Evolutionary conservation across 2,888 invertebrate genomes (phyloP), one percentile per base, ranked within the genome.

Genomic region (Acrobasis repandana): DNA sequence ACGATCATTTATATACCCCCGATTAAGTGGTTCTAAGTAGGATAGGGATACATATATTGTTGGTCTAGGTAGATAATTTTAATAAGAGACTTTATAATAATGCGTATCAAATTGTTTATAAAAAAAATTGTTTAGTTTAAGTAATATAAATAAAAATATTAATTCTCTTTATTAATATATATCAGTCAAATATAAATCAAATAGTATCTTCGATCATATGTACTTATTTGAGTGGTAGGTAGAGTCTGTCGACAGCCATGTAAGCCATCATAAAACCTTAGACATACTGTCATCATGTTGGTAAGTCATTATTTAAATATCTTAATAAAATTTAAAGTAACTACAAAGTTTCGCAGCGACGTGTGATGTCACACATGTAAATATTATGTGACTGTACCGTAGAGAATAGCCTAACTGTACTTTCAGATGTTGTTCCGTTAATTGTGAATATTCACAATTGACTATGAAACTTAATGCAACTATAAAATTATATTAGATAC

Each of bases 331-430:
- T 43, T 14, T 43, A 2, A 43, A 14, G 43, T 43, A 43, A 9
- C 2, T 14, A n/a, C 43, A 6, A 43, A 43, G 43, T 43, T 43
- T 43, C 11, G 11, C 43, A n/a, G 43, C 43, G 6, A 11, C n/a
- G 43, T 43, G 43, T 43, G 43, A 43, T 43, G 43, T 43, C 43
- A 43, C 43, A 14, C 43, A 43, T 43, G n/a, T n/a, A 43, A 43
- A 43, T 43, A 43, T 28, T 8, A 43, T 43, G 4, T 43, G 43
- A 43, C 43, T 43, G 43, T 43, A 43, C 43, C 11, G 43, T n/a
- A 14, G 43, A 14, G n/a, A 43, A 43, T 43, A 43, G 4, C 38
- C 38, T 43, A 43, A 43, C 43, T 43, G 43, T 43, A 14, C 2
- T 14, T 11, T 43, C n/a, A 43, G 43, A 14, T 43, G n/a, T 43